phyloP scores from a whole-genome alignment of 2,888 invertebrate species.

The Iselma pallidipennis region DNA sequence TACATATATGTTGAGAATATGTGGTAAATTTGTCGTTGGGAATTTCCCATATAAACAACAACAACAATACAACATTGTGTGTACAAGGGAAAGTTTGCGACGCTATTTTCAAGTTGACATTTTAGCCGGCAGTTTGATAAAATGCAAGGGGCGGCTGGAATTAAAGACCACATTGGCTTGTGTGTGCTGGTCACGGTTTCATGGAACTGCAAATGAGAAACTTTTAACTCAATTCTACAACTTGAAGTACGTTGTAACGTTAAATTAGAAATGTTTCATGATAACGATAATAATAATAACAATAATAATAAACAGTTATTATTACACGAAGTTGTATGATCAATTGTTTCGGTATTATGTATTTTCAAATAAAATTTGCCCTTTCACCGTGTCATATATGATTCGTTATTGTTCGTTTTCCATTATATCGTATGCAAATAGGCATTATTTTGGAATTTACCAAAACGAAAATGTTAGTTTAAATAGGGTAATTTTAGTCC shows the following conservation, averaged over 20 bases:
- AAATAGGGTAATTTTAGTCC: slow-evolving; percentile 20
- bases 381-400: no score
- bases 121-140: not conserved
- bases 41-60: not conserved
- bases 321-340: not conserved
- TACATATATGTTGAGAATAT: no score
- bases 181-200: not conserved
- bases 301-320: no score
- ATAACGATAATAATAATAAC: no score
- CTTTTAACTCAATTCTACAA: no score
- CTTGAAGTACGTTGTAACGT: no score
- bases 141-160: not conserved
- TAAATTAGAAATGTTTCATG: no score
- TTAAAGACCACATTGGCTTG: no score
- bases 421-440: not conserved
- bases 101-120: not conserved
- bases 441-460: no score
- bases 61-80: not conserved
- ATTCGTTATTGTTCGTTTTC: not conserved
- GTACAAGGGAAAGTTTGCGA: not conserved
- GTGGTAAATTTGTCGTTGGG: not conserved
- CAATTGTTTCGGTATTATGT: not conserved
- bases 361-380: no score
- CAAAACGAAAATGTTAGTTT: slow-evolving; percentile 14
- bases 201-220: no score